phyloP scores from a whole-genome alignment of 2,797 vertebrate genomes.

The Dallia pectoralis region DNA sequence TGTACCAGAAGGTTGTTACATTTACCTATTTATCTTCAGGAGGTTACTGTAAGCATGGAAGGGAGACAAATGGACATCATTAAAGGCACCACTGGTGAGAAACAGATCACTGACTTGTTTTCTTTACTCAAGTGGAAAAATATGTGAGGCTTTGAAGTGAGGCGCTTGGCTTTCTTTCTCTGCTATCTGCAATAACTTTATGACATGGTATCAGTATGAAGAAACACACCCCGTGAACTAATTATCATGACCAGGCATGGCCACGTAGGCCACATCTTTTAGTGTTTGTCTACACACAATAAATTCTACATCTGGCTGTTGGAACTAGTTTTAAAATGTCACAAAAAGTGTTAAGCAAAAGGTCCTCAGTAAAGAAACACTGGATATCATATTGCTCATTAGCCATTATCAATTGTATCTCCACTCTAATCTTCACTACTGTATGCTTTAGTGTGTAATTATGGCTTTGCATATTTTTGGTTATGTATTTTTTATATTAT shows the following conservation, averaged over 20 bases:
- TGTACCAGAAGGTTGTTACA: background rate
- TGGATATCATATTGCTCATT: background rate
- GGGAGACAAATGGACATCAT: background rate
- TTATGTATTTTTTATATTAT: background rate
- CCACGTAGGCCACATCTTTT: conserved; percentile 67
- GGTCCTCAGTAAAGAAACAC: background rate
- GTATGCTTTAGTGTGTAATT: background rate
- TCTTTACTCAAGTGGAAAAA: conserved; percentile 10
- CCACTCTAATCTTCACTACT: background rate
- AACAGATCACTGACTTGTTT: background rate
- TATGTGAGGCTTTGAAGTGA: conserved; percentile 24
- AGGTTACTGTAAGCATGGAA: background rate
- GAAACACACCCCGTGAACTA: conserved; percentile 49
- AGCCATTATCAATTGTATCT: background rate
- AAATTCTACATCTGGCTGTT: background rate
- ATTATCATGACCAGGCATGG: conserved; percentile 65
- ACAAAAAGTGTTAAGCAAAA: background rate
- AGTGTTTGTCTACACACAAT: background rate
- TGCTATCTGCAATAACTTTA: conserved; percentile 68
- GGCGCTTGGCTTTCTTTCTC: conserved; percentile 29
- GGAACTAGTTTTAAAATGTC: conserved; percentile 3
- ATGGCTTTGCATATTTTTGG: background rate
- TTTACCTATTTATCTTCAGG: background rate
- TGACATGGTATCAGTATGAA: conserved; percentile 67
- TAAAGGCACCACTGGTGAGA: background rate